Base-by-base conservation (phyloP, 2,797 vertebrate species). In the Sebastes kiyomatsui region DNA sequence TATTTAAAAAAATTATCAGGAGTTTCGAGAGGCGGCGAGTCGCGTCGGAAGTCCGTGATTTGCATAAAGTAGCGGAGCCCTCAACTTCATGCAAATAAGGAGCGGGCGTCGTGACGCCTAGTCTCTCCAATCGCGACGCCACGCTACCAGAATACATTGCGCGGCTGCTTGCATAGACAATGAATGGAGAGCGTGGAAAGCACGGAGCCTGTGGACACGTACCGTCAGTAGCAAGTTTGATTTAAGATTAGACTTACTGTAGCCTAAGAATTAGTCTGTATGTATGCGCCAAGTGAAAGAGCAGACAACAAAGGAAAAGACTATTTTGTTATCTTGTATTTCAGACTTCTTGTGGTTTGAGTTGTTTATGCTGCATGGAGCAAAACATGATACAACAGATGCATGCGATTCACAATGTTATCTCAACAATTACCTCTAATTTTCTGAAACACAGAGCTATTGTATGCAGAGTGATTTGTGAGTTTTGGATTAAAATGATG, bases 401-500 rank as follows among this genome's bases (percentile, higher is more conserved):
- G 25, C 22, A 49, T 32, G 32, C 62, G 13, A 74, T 55, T 70
- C 54, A 70, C 35, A 18, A 10, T 61, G 49, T 72, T 71, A 18
- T 79, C 22, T 69, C 14, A 25, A 65, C 14, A 70, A 66, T 64
- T 58, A 55, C 61, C 8, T 60, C 20, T 22, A 22, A 77, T 81
- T 77, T 62, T 64, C 65, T 72, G 30, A 77, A 78, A 82, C 27
- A 75, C 33, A 42, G 69, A 4, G 13, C 33, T 56, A 28, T 77
- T 55, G 61, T 52, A 75, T 67, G 23, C 20, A 56, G 30, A 64
- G 9, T 33, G 38, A 30, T 32, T 30, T 60, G 14, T 79, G 61
- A 67, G 33, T 75, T 81, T 75, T 86, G 64, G 52, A 78, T 71
- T 58, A 69, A 58, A 78, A 77, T 61, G 11, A 70, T 10, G 12